Base-by-base conservation (phyloP, 2,797 vertebrate species). In the Sebastes vulpes region DNA sequence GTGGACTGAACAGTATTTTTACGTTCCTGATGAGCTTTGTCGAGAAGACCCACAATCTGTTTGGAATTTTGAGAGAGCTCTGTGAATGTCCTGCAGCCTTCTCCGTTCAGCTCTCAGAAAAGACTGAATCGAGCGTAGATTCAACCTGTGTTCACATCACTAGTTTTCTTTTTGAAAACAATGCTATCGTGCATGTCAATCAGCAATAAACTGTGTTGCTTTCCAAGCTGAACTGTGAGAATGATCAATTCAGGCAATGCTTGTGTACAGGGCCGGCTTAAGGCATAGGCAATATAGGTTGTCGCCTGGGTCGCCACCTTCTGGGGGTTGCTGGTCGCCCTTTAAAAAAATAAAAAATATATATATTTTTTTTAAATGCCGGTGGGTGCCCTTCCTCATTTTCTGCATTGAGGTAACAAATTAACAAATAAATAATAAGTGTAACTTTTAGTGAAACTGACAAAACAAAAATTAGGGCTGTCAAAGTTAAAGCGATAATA, bases 171-270 rank as follows among this genome's bases (percentile, higher is more conserved):
- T 63, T 46, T 70, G 35, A 77, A 64, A 85, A 77, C 4, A 74
- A 48, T 1, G 10, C 21, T 31, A 64, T 83, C 25, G 48, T 2
- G 18, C 77, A 25, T 78, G 28, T 88, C 79, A 86, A 63, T 87
- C 75, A 74, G n/a, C 61, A 50, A 68, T 58, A 70, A 69, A 65
- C 65, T 66, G 71, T 75, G 78, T 69, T 90, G 81, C 82, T 77
- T 72, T 85, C 65, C 71, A 60, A 87, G 83, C 81, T 84, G 65
- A 88, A 89, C 66, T 79, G 64, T 42, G 54, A 66, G 50, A 56
- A 25, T 61, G 60, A 88, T 87, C 85, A 85, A 83, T 89, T 42
- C 26, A 20, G 23, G 25, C 58, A 20, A 16, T 29, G 25, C 6
- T 5, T 48, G 16, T 54, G 28, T 29, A 7, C 35, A 38, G 12